These are phyloP conservation scores for Rhinoderma darwinii DNA, from an alignment of 2,113 vertebrate genomes.

Conservation along the genomic window DNA sequence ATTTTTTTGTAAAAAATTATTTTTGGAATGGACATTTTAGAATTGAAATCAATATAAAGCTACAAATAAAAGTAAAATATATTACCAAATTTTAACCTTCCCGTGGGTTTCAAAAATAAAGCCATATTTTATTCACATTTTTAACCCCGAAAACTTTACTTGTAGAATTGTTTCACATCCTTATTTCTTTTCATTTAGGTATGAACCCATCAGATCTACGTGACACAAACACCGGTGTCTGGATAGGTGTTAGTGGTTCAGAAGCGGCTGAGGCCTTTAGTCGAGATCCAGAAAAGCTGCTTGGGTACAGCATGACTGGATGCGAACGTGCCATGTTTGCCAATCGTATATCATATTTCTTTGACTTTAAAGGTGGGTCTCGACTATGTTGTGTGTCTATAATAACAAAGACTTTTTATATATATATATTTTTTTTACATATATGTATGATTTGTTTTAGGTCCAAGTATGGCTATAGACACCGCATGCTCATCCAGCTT, in stretches of 20 bases:
- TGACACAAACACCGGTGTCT: constrained; percentile 89
- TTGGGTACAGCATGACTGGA: constrained; percentile 98
- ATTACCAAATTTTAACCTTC: too few species aligned
- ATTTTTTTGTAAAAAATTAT: not conserved
- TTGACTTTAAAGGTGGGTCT: constrained; percentile 90
- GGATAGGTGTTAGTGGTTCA: constrained; percentile 90
- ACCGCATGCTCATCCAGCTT: constrained; percentile 96
- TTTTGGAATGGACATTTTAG: too few species aligned
- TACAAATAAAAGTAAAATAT: too few species aligned
- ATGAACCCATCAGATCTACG: constrained; percentile 82
- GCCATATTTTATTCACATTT: not conserved
- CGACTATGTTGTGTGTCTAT: not conserved
- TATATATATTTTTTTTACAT: not conserved
- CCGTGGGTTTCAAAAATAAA: too few species aligned
- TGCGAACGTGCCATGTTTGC: constrained; percentile 96
- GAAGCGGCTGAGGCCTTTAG: constrained; percentile 91
- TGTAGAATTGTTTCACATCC: not conserved
- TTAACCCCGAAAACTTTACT: not conserved
- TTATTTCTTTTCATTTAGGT: constrained; percentile 70
- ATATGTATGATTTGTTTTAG: constrained; percentile 65
- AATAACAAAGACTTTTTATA: too few species aligned
- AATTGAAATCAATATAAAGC: too few species aligned
- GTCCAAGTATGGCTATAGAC: constrained; percentile 91
- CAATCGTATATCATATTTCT: constrained; percentile 94
- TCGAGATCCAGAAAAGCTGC: constrained; percentile 88